Conservation (phyloP, 2,888 invertebrate species). For the Macrosiphum euphorbiae region DNA sequence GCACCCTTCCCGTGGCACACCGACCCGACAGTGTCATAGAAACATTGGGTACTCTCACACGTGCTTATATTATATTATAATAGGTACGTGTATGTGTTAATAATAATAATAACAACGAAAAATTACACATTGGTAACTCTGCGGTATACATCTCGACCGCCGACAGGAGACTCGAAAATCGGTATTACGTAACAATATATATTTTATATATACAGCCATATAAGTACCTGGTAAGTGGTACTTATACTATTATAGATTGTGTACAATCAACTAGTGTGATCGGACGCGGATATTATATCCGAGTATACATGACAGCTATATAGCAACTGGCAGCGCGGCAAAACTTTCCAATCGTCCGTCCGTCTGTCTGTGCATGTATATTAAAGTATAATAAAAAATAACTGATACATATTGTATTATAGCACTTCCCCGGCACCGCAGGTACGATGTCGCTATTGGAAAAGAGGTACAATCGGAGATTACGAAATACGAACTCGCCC, state of each 20-base stretch:
- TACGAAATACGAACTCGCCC: not conserved
- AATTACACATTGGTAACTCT: not conserved
- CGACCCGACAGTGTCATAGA: slow-evolving; percentile 1
- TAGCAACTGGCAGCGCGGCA: not conserved
- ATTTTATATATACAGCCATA: not conserved
- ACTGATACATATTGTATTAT: not conserved
- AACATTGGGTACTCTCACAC: not conserved
- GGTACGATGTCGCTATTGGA: not conserved
- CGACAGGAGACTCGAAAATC: not conserved
- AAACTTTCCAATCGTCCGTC: not conserved
- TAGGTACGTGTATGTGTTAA: not conserved
- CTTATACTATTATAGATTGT: not conserved
- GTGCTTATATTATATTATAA: not conserved
- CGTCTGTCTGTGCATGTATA: not conserved
- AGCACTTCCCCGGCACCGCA: not conserved
- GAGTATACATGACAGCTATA: not conserved
- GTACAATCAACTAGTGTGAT: not conserved
- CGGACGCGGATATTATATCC: not conserved
- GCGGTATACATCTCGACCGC: not conserved
- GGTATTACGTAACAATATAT: not conserved
- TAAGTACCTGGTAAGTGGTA: not conserved
- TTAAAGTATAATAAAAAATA: not conserved
- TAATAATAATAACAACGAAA: slow-evolving; percentile 5
- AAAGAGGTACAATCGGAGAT: not conserved
- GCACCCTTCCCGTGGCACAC: not conserved